Percentiles rank a stretch among this genome's conserved stretches.
Conservation (phyloP, 2,797 vertebrate genomes). For the Xenops minutus region DNA sequence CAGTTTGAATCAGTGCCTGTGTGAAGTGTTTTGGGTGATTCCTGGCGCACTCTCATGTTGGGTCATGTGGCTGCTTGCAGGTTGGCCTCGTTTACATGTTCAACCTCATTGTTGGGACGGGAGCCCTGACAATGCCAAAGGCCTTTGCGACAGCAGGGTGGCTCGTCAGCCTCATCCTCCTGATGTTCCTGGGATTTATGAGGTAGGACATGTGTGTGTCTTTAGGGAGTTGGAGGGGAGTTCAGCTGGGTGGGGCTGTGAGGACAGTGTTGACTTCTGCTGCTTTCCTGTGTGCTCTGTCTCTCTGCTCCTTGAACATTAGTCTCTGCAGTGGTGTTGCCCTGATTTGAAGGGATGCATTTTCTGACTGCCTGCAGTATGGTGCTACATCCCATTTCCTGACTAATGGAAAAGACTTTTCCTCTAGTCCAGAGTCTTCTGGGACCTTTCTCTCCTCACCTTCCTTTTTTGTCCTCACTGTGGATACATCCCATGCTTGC, state of each 20-base stretch:
- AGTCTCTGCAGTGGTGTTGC: not conserved
- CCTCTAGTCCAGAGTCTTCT: not conserved
- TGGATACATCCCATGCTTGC: not conserved
- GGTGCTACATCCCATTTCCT: not conserved
- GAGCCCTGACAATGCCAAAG: constrained; percentile 95
- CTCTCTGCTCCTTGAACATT: not conserved
- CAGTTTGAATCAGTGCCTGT: fast-evolving
- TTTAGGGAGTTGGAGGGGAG: too few species aligned
- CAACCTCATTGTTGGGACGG: constrained; percentile 95
- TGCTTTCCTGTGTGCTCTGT: not conserved
- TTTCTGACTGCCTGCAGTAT: not conserved
- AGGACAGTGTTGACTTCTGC: not conserved
- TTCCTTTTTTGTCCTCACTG: not conserved
- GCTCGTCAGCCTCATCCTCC: constrained; percentile 89
- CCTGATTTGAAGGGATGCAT: not conserved
- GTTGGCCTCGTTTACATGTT: constrained; percentile 98
- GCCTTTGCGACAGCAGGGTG: constrained; percentile 93
- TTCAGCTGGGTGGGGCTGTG: not conserved
- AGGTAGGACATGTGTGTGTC: constrained; percentile 76
- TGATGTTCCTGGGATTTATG: constrained; percentile 92
- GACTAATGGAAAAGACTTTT: not conserved
- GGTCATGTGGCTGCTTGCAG: constrained; percentile 67
- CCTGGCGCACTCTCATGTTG: not conserved
- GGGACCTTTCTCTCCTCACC: not conserved
- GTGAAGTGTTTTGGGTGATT: not conserved